These are phyloP conservation scores for Parus major DNA, from an alignment of 2,113 vertebrate genomes.

Conservation along the genomic window DNA sequence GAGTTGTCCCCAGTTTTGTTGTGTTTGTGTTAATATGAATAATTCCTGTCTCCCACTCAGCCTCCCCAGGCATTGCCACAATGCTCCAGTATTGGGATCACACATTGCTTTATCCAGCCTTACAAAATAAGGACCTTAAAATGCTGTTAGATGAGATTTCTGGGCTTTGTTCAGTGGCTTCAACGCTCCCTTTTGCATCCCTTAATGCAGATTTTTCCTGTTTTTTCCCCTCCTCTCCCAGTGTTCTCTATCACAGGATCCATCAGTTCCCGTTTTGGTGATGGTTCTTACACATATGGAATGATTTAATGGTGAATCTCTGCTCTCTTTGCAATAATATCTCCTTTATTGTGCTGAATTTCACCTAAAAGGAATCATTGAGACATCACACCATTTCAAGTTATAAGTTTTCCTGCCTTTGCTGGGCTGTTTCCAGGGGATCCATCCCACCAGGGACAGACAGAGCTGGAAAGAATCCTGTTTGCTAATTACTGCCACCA, in stretches of 20 bases:
- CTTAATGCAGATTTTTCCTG: neutral
- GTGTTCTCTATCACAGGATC: neutral
- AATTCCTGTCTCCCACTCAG: neutral
- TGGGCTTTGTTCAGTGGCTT: neutral
- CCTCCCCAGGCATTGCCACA: neutral
- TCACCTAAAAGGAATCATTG: neutral
- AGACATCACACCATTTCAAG: neutral
- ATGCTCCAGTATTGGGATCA: fast-evolving
- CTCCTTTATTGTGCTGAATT: neutral
- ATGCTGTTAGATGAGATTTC: neutral
- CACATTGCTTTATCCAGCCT: neutral
- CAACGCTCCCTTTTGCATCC: fast-evolving
- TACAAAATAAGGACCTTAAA: neutral
- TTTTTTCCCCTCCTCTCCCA: neutral
- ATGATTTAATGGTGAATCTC: neutral
- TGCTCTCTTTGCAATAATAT: neutral
- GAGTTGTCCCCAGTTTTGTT: fast-evolving
- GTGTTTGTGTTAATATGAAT: neutral
- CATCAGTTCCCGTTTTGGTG: neutral
- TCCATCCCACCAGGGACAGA: neutral
- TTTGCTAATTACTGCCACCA: conserved; percentile 16
- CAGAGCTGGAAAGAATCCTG: neutral
- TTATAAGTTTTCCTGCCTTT: neutral
- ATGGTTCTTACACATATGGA: fast-evolving
- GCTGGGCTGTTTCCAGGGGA: neutral